Evolutionary conservation across 2,888 invertebrate species (phyloP).

Genomic region (Biston betularia): DNA sequence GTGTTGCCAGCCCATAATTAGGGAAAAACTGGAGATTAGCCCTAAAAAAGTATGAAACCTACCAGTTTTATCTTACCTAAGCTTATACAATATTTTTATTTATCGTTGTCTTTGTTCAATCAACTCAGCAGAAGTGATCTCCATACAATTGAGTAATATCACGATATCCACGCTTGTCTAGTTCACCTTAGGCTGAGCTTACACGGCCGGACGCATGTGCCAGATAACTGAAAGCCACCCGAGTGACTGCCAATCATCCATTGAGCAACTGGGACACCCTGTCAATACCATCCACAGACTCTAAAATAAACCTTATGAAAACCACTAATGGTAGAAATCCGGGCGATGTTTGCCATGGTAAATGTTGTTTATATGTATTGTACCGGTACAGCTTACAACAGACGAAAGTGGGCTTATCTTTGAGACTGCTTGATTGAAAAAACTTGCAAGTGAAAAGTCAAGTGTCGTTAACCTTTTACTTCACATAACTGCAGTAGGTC

Average conservation of each 20-base stretch:
- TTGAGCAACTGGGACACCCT: slow-evolving; percentile 53
- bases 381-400: slow-evolving; percentile 27
- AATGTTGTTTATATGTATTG: background rate
- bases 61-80: no score
- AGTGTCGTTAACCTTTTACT: slow-evolving; percentile 39
- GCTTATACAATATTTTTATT: no score
- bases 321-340: background rate
- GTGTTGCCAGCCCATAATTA: no score
- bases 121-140: background rate
- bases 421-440: slow-evolving; percentile 31
- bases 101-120: background rate
- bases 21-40: no score
- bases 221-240: slow-evolving; percentile 58
- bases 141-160: background rate
- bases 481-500: slow-evolving; percentile 9
- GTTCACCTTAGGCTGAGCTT: slow-evolving; percentile 35
- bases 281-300: slow-evolving; percentile 25
- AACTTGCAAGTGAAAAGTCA: slow-evolving; percentile 41
- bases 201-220: slow-evolving; percentile 54
- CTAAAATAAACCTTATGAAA: slow-evolving; percentile 24
- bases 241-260: slow-evolving; percentile 55
- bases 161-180: background rate
- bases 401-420: slow-evolving; percentile 37
- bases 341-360: background rate
- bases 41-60: no score